Evolutionary conservation across 2,888 invertebrate genomes (phyloP).

Genomic region (Sepiola atlantica): DNA sequence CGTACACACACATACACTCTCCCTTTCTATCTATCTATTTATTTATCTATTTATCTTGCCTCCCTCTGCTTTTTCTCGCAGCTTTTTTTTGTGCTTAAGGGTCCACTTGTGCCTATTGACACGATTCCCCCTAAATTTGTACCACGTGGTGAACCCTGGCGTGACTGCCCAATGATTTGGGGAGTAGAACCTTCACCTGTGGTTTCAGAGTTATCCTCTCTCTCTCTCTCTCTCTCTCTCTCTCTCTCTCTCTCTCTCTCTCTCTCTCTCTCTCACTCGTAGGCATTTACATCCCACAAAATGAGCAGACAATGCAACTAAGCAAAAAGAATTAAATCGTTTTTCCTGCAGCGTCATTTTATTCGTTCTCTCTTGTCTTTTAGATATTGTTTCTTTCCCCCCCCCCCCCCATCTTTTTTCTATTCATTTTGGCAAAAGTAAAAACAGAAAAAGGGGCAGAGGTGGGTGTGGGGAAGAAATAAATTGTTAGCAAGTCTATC

Average conservation of each 20-base stretch:
- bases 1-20: not conserved
- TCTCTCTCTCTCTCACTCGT: not conserved
- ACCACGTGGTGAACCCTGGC: not conserved
- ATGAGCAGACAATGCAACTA: not conserved
- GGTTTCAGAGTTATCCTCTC: not conserved
- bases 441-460: not conserved
- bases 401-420: not conserved
- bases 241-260: not conserved
- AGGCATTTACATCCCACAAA: too few species aligned
- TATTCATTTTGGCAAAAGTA: not conserved
- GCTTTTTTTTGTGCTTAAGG: not conserved
- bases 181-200: not conserved
- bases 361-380: not conserved
- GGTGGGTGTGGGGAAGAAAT: not conserved
- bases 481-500: slow-evolving; percentile 32
- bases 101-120: slow-evolving; percentile 32
- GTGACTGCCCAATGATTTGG: not conserved
- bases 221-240: not conserved
- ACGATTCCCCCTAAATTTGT: not conserved
- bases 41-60: too few species aligned
- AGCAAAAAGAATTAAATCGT: not conserved
- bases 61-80: too few species aligned
- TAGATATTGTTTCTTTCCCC: not conserved
- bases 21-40: too few species aligned
- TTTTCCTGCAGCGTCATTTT: not conserved